Percentiles rank a stretch among this genome's conserved stretches.
Evolutionary conservation across 2,888 invertebrate genomes (phyloP).

Genomic region (Hirtodrosophila histrioides): DNA sequence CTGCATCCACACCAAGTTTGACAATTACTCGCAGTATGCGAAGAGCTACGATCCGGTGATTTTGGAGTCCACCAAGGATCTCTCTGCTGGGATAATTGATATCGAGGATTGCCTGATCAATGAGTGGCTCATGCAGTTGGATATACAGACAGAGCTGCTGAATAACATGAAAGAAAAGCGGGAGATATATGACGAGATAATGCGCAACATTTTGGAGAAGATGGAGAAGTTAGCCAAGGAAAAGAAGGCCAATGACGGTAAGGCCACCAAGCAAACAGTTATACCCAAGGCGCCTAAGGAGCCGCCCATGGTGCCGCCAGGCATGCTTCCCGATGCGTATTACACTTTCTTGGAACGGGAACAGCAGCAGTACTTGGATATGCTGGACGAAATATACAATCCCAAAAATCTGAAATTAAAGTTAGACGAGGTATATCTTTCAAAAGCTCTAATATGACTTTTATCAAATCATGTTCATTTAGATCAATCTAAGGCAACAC

Average conservation of each 20-base stretch:
- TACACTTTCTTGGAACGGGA: conserved; percentile 66
- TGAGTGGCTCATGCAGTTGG: conserved; percentile 72
- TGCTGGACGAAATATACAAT: conserved; percentile 60
- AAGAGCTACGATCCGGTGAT: conserved; percentile 59
- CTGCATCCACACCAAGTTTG: conserved; percentile 73
- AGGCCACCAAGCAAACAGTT: conserved; percentile 7
- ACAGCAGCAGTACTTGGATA: conserved; percentile 54
- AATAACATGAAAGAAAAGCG: conserved; percentile 52
- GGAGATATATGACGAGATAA: conserved; percentile 64
- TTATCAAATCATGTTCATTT: neutral
- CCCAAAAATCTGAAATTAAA: conserved; percentile 58
- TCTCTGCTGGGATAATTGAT: conserved; percentile 58
- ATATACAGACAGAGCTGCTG: conserved; percentile 64
- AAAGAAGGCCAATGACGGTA: conserved; percentile 18
- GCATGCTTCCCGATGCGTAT: conserved; percentile 66
- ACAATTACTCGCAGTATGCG: conserved; percentile 70
- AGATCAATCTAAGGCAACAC: conserved; percentile 80
- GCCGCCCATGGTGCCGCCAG: conserved; percentile 42
- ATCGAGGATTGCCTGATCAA: conserved; percentile 60
- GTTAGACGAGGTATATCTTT: conserved; percentile 62
- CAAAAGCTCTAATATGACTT: no score
- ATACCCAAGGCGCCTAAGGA: conserved; percentile 62
- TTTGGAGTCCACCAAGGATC: conserved; percentile 10
- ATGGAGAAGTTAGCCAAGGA: conserved; percentile 26
- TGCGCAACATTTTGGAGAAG: conserved; percentile 38